Percentiles rank a stretch among this genome's conserved stretches.
Conservation (phyloP, 2,888 invertebrate genomes). For the Stenotaenia linearis region DNA sequence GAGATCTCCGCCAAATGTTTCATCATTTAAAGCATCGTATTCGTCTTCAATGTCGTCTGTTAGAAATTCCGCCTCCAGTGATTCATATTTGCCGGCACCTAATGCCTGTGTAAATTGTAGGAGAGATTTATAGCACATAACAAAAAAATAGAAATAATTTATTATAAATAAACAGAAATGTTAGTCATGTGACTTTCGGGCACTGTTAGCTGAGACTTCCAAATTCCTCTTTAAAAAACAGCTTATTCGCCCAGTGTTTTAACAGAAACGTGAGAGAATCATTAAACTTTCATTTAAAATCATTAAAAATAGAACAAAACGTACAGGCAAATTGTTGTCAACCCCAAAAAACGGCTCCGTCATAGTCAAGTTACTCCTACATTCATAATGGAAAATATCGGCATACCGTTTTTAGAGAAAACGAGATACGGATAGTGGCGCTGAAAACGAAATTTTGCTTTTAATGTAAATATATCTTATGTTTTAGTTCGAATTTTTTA, state of each 20-base stretch:
- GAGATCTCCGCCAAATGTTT: constrained; percentile 76
- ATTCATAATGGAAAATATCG: neutral
- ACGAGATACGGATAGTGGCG: neutral
- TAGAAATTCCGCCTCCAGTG: constrained; percentile 50
- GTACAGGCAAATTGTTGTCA: neutral
- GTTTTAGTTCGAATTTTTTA: neutral
- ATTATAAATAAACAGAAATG: neutral
- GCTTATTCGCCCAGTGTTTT: neutral
- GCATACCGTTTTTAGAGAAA: neutral
- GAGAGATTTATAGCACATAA: neutral
- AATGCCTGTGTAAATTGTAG: neutral
- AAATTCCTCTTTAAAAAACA: neutral
- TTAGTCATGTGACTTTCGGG: neutral
- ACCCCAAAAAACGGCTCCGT: neutral
- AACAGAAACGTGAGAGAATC: neutral
- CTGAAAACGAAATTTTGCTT: neutral
- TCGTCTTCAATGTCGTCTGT: constrained; percentile 66
- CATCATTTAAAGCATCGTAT: constrained; percentile 86
- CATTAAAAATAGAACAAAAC: neutral
- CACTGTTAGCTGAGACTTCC: neutral
- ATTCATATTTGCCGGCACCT: constrained; percentile 21
- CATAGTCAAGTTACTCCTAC: neutral
- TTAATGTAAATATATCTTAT: neutral
- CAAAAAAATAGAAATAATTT: neutral
- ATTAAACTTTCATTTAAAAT: neutral